Evolutionary conservation across 92 coral and sea anemone species (phyloP).

Genomic region (Micromussa lordhowensis): DNA sequence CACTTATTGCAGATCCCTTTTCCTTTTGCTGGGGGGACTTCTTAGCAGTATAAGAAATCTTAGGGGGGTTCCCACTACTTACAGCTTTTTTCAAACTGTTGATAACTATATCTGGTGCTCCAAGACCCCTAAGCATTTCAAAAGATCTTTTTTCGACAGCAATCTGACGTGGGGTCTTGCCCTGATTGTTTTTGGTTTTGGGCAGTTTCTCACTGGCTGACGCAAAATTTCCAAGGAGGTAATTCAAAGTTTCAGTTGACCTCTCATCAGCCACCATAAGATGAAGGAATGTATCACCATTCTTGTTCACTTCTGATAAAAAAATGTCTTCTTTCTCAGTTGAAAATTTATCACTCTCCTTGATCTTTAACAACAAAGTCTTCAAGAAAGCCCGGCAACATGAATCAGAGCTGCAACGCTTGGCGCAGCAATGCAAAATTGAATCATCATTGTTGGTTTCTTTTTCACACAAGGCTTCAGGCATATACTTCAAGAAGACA

Average conservation of each 20-base stretch:
- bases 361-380: conserved; percentile 15
- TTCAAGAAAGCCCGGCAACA: conserved; percentile 13
- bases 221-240: conserved; percentile 6
- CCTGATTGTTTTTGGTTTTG: conserved; percentile 29
- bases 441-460: conserved; percentile 23
- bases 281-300: conserved; percentile 42
- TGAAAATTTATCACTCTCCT: conserved; percentile 11
- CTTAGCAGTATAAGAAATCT: neutral
- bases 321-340: conserved; percentile 5
- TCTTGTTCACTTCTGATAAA: conserved; percentile 25
- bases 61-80: neutral
- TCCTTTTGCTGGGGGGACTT: neutral
- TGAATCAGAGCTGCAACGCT: conserved; percentile 5
- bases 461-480: conserved; percentile 23
- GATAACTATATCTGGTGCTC: conserved; percentile 43
- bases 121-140: conserved; percentile 21
- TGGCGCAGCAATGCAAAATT: conserved; percentile 37
- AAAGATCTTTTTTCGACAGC: conserved; percentile 46
- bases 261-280: conserved; percentile 26
- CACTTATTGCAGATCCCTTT: neutral
- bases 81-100: conserved; percentile 35
- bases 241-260: neutral
- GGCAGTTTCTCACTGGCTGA: conserved; percentile 20
- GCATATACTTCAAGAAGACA: conserved; percentile 16
- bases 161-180: conserved; percentile 44